These are phyloP conservation scores for Micropterix aruncella DNA, from an alignment of 2,888 invertebrate genomes.

Conservation along the genomic window DNA sequence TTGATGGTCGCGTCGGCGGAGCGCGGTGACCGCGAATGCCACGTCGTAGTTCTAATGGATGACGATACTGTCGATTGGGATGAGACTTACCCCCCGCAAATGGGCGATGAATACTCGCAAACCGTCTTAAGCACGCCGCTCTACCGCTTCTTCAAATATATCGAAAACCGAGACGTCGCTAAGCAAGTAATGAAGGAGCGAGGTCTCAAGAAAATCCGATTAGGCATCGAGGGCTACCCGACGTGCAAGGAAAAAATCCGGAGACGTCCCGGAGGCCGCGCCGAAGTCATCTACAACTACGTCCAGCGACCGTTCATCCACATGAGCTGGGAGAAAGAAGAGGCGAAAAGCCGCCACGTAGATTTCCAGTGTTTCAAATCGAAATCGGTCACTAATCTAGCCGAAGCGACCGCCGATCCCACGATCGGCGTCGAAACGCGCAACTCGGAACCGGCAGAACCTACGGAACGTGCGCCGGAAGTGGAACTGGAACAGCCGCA, in stretches of 20 bases:
- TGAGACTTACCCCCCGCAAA: slow-evolving; percentile 97
- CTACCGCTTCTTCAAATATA: slow-evolving; percentile 98
- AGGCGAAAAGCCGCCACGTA: slow-evolving; percentile 96
- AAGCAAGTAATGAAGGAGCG: slow-evolving; percentile 98
- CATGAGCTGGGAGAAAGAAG: slow-evolving; percentile 99
- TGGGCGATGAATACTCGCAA: slow-evolving; percentile 98
- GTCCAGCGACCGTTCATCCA: slow-evolving; percentile 98
- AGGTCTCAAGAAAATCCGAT: slow-evolving; percentile 93
- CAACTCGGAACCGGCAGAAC: slow-evolving; percentile 22
- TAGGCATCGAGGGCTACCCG: slow-evolving; percentile 98
- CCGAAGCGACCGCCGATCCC: slow-evolving; percentile 89
- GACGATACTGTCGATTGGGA: slow-evolving; percentile 98
- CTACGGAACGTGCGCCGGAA: slow-evolving; percentile 21
- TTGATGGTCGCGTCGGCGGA: slow-evolving; percentile 91
- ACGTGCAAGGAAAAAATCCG: slow-evolving; percentile 99
- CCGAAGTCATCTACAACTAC: slow-evolving; percentile 98
- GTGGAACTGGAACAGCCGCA: slow-evolving; percentile 21
- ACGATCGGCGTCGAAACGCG: slow-evolving; percentile 51
- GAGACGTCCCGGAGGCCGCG: slow-evolving; percentile 84
- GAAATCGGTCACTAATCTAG: slow-evolving; percentile 92
- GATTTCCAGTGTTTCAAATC: slow-evolving; percentile 99
- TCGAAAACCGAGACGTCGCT: slow-evolving; percentile 97
- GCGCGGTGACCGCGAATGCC: slow-evolving; percentile 94
- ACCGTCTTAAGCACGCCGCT: slow-evolving; percentile 91
- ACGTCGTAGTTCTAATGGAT: slow-evolving; percentile 89